Evolutionary conservation across 1,140 invertebrate genomes (phyloP).

Genomic region (Ladona fulva): DNA sequence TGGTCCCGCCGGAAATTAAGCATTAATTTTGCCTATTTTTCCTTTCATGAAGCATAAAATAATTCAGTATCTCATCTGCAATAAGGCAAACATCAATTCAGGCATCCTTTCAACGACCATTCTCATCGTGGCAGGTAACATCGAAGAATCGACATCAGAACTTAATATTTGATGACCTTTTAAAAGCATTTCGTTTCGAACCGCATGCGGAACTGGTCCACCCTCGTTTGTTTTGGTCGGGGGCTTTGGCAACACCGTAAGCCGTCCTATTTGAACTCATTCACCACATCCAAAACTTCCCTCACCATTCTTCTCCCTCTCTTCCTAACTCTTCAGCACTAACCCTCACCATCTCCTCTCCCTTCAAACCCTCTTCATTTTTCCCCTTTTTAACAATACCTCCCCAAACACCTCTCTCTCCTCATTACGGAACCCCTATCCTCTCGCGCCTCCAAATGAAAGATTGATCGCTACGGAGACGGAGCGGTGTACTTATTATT

Average conservation of each 20-base stretch:
- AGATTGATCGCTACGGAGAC: not conserved
- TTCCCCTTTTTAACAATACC: too few species aligned
- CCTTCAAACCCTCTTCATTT: not conserved
- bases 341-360: not conserved
- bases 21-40: too few species aligned
- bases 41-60: too few species aligned
- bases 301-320: not conserved
- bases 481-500: not conserved
- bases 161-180: too few species aligned
- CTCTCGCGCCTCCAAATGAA: not conserved
- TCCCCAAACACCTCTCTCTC: not conserved
- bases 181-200: too few species aligned
- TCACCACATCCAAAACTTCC: not conserved
- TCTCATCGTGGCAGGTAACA: too few species aligned
- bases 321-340: not conserved
- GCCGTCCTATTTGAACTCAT: not conserved
- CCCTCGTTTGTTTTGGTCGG: not conserved
- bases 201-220: too few species aligned
- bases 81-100: too few species aligned
- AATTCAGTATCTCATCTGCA: too few species aligned
- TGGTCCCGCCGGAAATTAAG: too few species aligned
- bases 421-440: not conserved
- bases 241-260: not conserved
- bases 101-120: too few species aligned
- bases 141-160: too few species aligned